Evolutionary conservation across 2,113 vertebrate species (phyloP), one percentile per base, ranked within the genome.

Genomic region (Pipa parva): DNA sequence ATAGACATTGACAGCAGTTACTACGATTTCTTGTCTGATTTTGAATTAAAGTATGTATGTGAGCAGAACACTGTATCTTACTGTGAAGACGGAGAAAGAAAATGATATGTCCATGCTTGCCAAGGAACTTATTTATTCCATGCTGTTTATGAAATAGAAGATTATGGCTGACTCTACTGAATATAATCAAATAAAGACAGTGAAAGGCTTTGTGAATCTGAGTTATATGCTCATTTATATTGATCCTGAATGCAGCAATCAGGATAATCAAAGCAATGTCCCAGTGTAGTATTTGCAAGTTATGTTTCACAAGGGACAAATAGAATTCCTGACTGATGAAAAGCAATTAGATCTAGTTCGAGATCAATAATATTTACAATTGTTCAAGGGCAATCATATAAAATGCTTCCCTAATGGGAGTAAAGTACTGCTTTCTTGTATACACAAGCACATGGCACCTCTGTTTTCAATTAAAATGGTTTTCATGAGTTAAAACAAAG

Each of bases 291-390:
- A 65, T 55, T 46, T 56, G 37, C 25, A 51, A 65, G 46, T 56
- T 42, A 28, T 65, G 36, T 46, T 46, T 12, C 49, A 25, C 62
- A 27, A 37, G 62, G 62, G 62, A 54, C 39, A 63, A 63, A 63
- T 49, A 13, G 11, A 26, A 28, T 39, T 56, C 29, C 54, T 18
- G 22, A 42, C 25, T 21, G 36, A 65, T 45, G 36, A 64, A 64
- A 64, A 29, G 25, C 62, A 39, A 64, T 55, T 36, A 64, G 22
- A 54, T 64, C 36, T 54, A 18, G 33, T 45, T 22, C 12, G 21
- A 20, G 51, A 65, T 55, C 63, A 65, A 65, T 64, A 64, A 65
- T 46, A 51, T 46, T 36, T 52, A 21, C 56, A 56, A 51, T 22
- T 56, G 27, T 36, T 45, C 33, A 56, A 42, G 51, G 28, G 24